Base-by-base conservation (phyloP, 2,113 vertebrate species). In the Chlorodrepanis virens region DNA sequence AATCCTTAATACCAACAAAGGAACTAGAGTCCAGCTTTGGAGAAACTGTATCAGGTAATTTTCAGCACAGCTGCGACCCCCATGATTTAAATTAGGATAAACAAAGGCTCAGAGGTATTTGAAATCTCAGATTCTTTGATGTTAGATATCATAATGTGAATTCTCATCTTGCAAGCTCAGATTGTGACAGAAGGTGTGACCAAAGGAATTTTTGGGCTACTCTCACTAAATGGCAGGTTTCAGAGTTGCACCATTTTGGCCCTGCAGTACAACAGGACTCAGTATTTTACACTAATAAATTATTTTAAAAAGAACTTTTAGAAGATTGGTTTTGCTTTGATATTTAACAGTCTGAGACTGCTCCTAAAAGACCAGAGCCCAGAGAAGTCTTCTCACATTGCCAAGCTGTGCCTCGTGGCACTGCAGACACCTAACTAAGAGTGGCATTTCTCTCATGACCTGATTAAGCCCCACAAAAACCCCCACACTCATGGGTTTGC, bases 251-350 rank as follows among this genome's bases (percentile, higher is more conserved):
- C 28, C 47, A 18, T 12, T 60, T 40, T 25, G 57, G 31, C 31
- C 54, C 39, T 47, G 37, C 44, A 53, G 28, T 29, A 42, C 54
- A 33, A 28, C 0, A 6, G 12, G 21, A 65, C 50, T 74, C 50
- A 33, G 18, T 22, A 44, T 44, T 77, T 68, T 12, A 18, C 10
- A 53, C 28, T 22, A 33, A 54, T 3, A 37, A 0, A 2, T 0
- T 25, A 12, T 54, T 90, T 71, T 39, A 4, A 64, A 25, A 80
- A 72, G 33, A 10, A 61, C 45, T 14, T 65, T 64, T 49, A 71
- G 60, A 68, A 61, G 31, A 40, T 13, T 2, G 8, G 28, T 42
- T 61, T 59, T 83, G 18, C 18, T 89, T 81, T n/a, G 50, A 11
- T 44, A 69, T 50, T 76, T 31, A 71, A 40, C 40, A 56, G 31